Percentiles rank a stretch among this genome's conserved stretches.
Evolutionary conservation across 2,113 vertebrate species (phyloP).

Genomic region (Corythoichthys haematopterus): DNA sequence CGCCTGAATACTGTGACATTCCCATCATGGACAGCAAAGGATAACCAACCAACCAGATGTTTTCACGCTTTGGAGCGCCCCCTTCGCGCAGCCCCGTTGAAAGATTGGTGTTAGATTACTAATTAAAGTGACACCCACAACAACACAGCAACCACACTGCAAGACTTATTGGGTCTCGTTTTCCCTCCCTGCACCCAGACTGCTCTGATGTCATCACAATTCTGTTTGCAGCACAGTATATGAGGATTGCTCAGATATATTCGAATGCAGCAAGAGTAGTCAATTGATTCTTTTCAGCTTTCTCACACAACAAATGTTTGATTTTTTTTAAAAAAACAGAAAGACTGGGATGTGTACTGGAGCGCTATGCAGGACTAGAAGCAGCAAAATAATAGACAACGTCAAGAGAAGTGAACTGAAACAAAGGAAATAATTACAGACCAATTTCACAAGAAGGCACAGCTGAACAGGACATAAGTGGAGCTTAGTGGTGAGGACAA

Average conservation of each 20-base stretch:
- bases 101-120: slow-evolving; percentile 75
- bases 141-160: slow-evolving; percentile 50
- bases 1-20: slow-evolving; percentile 75
- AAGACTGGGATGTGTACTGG: not conserved
- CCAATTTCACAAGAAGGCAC: not conserved
- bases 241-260: not conserved
- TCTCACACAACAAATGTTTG: not conserved
- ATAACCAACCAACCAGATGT: slow-evolving; percentile 76
- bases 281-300: not conserved
- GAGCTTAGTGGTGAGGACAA: not conserved
- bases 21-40: slow-evolving; percentile 77
- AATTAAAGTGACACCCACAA: slow-evolving; percentile 75
- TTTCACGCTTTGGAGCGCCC: slow-evolving; percentile 72
- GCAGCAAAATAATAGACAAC: not conserved
- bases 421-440: slow-evolving; percentile 1
- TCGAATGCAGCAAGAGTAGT: not conserved
- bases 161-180: slow-evolving; percentile 46
- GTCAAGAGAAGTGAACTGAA: not conserved
- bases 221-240: not conserved
- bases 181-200: not conserved
- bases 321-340: not conserved
- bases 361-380: not conserved
- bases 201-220: not conserved
- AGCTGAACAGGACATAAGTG: not conserved
- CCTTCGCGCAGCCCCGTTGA: slow-evolving; percentile 66